phyloP scores from a whole-genome alignment of 2,888 invertebrate species.

The Ectropis crepuscularia region DNA sequence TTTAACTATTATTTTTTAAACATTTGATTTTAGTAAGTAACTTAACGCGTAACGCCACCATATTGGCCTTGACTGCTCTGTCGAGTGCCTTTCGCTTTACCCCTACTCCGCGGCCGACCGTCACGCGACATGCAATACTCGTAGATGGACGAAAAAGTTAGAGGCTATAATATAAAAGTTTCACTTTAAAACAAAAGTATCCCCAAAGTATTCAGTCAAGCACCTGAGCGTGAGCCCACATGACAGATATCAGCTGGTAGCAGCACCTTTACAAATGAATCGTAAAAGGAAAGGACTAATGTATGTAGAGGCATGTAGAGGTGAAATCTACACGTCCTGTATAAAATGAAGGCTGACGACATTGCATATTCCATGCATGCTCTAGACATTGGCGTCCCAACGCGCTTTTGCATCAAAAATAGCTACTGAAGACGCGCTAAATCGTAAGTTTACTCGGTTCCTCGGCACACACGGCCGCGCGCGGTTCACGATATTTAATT shows the following conservation, averaged over 20 bases:
- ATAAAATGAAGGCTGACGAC: slow-evolving; percentile 76
- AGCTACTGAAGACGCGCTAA: slow-evolving; percentile 79
- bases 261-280: slow-evolving; percentile 13
- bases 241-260: slow-evolving; percentile 7
- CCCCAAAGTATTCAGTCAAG: too few species aligned
- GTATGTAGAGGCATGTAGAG: slow-evolving; percentile 39
- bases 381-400: slow-evolving; percentile 83
- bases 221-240: neutral
- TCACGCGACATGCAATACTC: too few species aligned
- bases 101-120: too few species aligned
- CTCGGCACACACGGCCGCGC: slow-evolving; percentile 72
- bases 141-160: too few species aligned
- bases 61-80: too few species aligned
- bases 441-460: slow-evolving; percentile 77
- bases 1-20: too few species aligned
- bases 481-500: slow-evolving; percentile 39
- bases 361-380: slow-evolving; percentile 85
- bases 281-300: slow-evolving; percentile 34
- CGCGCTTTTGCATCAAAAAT: slow-evolving; percentile 84
- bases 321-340: slow-evolving; percentile 53
- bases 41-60: too few species aligned
- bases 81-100: too few species aligned
- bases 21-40: too few species aligned
- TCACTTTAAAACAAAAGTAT: too few species aligned
- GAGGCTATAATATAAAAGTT: too few species aligned